phyloP scores from a whole-genome alignment of 2,888 invertebrate species.

The Noctuana brunneofusca region DNA sequence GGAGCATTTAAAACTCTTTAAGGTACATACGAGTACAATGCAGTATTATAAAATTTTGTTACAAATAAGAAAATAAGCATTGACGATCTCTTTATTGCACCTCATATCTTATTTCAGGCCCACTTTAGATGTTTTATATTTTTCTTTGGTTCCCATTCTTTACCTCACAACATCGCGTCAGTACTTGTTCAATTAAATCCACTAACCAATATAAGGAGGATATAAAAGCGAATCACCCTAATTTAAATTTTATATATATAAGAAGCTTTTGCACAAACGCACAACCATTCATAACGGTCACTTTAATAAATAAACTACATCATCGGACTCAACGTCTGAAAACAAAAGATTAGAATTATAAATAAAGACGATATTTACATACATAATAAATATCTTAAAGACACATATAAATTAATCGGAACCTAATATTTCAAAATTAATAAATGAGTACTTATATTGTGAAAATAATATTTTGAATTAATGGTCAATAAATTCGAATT shows the following conservation, averaged over 20 bases:
- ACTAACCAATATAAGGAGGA: slow-evolving; percentile 6
- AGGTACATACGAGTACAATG: too few relatives aligned
- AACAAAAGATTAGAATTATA: slow-evolving; percentile 78
- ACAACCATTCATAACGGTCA: slow-evolving; percentile 42
- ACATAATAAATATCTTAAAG: slow-evolving; percentile 83
- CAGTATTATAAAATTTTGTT: background rate
- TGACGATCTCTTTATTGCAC: slow-evolving; percentile 4
- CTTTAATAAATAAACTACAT: slow-evolving; percentile 33
- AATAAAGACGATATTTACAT: slow-evolving; percentile 81
- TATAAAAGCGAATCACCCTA: slow-evolving; percentile 17
- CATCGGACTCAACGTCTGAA: slow-evolving; percentile 61
- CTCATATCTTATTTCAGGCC: slow-evolving; percentile 7
- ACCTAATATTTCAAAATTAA: slow-evolving; percentile 84
- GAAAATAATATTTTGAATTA: slow-evolving; percentile 84
- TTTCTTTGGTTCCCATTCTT: slow-evolving; percentile 5
- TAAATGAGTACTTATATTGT: slow-evolving; percentile 84
- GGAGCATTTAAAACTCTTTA: too few relatives aligned
- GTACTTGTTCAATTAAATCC: slow-evolving; percentile 18
- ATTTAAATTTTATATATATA: slow-evolving; percentile 19
- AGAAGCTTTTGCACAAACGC: slow-evolving; percentile 40
- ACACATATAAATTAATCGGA: slow-evolving; percentile 83
- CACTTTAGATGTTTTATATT: slow-evolving; percentile 16
- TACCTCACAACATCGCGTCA: slow-evolving; percentile 11
- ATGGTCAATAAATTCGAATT: slow-evolving; percentile 83
- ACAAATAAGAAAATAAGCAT: slow-evolving; percentile 1